These are phyloP conservation scores for Sparidentex hasta DNA, from an alignment of 2,797 vertebrate species.

Conservation along the genomic window DNA sequence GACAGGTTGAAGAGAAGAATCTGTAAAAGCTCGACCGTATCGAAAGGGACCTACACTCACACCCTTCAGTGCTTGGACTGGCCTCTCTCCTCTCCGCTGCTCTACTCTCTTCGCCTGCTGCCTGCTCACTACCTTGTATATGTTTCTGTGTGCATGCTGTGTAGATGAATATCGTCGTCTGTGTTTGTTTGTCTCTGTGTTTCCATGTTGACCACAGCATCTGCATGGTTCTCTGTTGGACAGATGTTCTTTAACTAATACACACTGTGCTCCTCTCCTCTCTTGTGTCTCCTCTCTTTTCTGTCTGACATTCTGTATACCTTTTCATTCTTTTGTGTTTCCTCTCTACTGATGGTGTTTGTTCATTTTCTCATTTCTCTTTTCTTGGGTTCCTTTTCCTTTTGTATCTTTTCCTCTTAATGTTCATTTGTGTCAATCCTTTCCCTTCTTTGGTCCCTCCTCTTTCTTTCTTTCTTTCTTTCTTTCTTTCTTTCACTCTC, in stretches of 20 bases:
- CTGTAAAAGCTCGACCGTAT: constrained; percentile 5
- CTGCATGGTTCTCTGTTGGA: constrained; percentile 58
- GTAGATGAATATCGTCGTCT: constrained; percentile 33
- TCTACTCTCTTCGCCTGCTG: constrained; percentile 55
- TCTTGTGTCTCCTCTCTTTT: constrained; percentile 53
- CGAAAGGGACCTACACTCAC: constrained; percentile 28
- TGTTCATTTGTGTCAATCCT: constrained; percentile 39
- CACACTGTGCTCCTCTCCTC: constrained; percentile 71
- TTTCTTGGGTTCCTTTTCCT: constrained; percentile 2
- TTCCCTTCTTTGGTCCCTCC: constrained; percentile 39
- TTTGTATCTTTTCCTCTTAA: constrained; percentile 25
- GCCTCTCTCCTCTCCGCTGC: constrained; percentile 37
- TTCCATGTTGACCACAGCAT: constrained; percentile 25
- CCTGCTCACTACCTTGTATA: constrained; percentile 58
- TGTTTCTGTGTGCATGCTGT: constrained; percentile 67
- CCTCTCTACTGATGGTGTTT: constrained; percentile 12
- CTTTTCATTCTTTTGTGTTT: constrained; percentile 76
- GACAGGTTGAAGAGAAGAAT: constrained; percentile 15
- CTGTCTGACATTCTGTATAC: constrained; percentile 18
- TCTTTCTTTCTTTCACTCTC: constrained; percentile 56
- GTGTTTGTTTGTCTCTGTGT: constrained; percentile 26
- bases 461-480: not conserved
- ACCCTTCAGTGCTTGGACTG: constrained; percentile 46
- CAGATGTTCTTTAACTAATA: constrained; percentile 73
- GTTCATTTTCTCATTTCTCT: constrained; percentile 30